Conservation (phyloP, 2,888 invertebrate species). For the Hypercompe scribonia region DNA sequence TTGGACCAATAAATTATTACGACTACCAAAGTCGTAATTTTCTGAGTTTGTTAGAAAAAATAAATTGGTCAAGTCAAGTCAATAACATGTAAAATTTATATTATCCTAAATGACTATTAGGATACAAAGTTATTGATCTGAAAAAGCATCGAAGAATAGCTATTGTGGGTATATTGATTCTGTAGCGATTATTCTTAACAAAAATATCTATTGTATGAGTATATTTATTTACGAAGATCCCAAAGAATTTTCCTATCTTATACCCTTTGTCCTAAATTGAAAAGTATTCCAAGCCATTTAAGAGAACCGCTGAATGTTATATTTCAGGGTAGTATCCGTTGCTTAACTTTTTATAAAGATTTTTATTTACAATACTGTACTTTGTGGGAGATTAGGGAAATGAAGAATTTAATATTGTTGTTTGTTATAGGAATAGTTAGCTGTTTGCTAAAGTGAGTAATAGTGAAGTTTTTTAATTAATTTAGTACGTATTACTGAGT, state of each 20-base stretch:
- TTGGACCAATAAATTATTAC: neutral
- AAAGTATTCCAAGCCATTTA: conserved; percentile 21
- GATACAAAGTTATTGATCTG: conserved; percentile 20
- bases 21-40: neutral
- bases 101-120: neutral
- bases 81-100: neutral
- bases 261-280: conserved; percentile 7
- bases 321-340: neutral
- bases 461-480: neutral
- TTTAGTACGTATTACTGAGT: too few relatives aligned
- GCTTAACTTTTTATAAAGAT: neutral
- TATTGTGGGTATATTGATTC: conserved; percentile 54
- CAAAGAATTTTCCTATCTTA: conserved; percentile 22
- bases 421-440: too few relatives aligned
- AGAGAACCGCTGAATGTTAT: neutral
- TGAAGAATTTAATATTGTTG: neutral
- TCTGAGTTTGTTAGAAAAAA: neutral
- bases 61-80: neutral
- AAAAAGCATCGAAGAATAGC: conserved; percentile 36
- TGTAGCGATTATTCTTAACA: conserved; percentile 56
- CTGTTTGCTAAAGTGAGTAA: neutral
- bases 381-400: neutral
- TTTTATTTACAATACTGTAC: neutral
- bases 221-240: conserved; percentile 55
- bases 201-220: conserved; percentile 53